Evolutionary conservation across 2,797 vertebrate species (phyloP).

Genomic region (Tympanoctomys barrerae): DNA sequence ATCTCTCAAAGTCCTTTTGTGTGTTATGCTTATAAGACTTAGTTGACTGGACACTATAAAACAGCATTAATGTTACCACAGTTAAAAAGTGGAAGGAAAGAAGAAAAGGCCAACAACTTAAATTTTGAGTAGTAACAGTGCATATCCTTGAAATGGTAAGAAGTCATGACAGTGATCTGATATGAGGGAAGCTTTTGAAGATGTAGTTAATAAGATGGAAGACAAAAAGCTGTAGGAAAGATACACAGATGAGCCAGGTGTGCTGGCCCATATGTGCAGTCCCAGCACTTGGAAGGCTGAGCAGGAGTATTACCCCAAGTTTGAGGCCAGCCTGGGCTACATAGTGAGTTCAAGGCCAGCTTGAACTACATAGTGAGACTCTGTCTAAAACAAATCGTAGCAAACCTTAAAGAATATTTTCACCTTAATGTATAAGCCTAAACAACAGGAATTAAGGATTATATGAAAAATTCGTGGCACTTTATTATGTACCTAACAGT

Average conservation of each 20-base stretch:
- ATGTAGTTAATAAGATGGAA: constrained; percentile 12
- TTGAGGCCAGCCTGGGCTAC: not conserved
- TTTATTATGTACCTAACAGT: not conserved
- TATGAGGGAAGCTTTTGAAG: constrained; percentile 17
- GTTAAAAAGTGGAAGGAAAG: not conserved
- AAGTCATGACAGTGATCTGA: not conserved
- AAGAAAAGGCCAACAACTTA: not conserved
- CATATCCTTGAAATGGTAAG: not conserved
- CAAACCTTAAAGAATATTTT: not conserved
- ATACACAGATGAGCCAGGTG: not conserved
- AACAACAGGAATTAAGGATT: not conserved
- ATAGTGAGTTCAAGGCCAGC: not conserved
- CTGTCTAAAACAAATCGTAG: not conserved
- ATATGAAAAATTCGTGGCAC: not conserved
- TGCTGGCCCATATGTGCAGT: not conserved
- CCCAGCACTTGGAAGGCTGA: not conserved
- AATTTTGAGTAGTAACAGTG: not conserved
- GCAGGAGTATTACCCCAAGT: not conserved
- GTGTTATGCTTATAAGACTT: constrained; percentile 13
- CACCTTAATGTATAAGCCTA: not conserved
- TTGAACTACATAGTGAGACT: not conserved
- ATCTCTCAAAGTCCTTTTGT: constrained; percentile 39
- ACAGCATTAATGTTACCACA: constrained; percentile 16
- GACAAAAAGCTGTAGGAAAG: not conserved
- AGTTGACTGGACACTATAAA: not conserved